Evolutionary conservation across 2,888 invertebrate genomes (phyloP).

Genomic region (Agelastica alni): DNA sequence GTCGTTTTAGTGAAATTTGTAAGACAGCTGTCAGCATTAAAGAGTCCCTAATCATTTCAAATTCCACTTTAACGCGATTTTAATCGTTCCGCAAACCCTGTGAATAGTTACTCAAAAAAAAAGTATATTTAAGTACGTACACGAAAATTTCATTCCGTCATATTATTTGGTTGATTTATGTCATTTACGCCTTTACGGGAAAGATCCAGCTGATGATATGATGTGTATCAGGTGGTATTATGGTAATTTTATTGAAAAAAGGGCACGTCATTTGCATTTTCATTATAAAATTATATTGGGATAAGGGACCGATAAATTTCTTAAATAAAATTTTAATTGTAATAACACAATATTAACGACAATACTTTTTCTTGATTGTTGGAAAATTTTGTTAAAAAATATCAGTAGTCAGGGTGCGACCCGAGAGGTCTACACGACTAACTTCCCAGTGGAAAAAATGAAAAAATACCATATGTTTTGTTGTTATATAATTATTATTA

Average conservation of each 20-base stretch:
- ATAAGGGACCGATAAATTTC: background rate
- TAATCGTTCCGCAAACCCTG: too few relatives aligned
- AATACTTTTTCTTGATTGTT: too few relatives aligned
- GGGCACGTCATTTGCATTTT: constrained; percentile 27
- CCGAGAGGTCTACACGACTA: too few relatives aligned
- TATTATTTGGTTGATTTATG: constrained; percentile 44
- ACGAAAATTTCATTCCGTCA: constrained; percentile 18
- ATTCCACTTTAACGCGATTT: too few relatives aligned
- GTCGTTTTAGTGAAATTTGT: too few relatives aligned
- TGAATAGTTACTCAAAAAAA: constrained; percentile 1
- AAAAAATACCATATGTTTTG: too few relatives aligned
- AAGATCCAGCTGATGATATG: constrained; percentile 36
- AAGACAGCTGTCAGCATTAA: too few relatives aligned
- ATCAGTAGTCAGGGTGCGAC: too few relatives aligned
- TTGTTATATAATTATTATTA: too few relatives aligned
- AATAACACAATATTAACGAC: background rate
- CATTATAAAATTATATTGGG: constrained; percentile 29
- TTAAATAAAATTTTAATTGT: background rate
- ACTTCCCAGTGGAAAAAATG: too few relatives aligned
- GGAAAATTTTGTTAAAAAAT: too few relatives aligned
- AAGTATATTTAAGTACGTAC: constrained; percentile 6
- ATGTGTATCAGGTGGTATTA: constrained; percentile 27
- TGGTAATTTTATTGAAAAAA: constrained; percentile 28
- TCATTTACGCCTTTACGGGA: constrained; percentile 38
- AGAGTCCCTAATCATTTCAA: too few relatives aligned